Base-by-base conservation (phyloP, 64 coral and sea anemone species). In the Orbicella faveolata region DNA sequence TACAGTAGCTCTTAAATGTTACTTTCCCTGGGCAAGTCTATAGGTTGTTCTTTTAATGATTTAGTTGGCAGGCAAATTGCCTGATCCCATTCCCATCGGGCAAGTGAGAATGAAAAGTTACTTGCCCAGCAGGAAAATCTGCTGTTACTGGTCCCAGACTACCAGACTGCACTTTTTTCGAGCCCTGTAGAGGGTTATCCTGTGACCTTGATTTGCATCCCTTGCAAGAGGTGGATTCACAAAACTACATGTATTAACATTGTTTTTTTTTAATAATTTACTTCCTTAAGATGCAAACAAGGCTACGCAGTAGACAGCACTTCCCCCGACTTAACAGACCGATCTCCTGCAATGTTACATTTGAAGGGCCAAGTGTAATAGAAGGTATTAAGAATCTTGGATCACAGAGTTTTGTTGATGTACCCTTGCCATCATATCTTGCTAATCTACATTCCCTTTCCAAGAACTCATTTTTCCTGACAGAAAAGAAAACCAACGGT, bases 351-450 rank as follows among this genome's bases (percentile, higher is more conserved):
- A 84, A 62, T 61, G 96, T 98, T 4, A 95, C 78, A 52, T 95
- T 98, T 67, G 84, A 95, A 63, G 96, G 96, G 74, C 73, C 90
- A 75, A 98, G 91, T 89, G 91, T 98, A 2, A 78, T 98, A 34
- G 96, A 98, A 90, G 96, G 96, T 68, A 90, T 98, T 34, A 98
- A 98, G 54, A 86, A 91, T 72, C 91, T 98, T 73, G 75, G 66
- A 61, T 36, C 41, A 75, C 36, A 79, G 76, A 92, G 93, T 15
- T 51, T 90, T 17, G 94, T 92, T 7, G 83, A 89, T n/a, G 61
- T 88, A 14, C 96, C 93, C 17, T 59, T 98, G 34, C 96, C 96
- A 80, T 80, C 94, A 39, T 91, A 95, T 61, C 76, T 98, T 52
- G 73, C 87, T 23, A 95, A 91, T 48, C 73, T 98, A 16, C 94